Percentiles rank a stretch among this genome's conserved stretches.
phyloP scores from a whole-genome alignment of 2,113 vertebrate genomes.

The Aramus guarauna region DNA sequence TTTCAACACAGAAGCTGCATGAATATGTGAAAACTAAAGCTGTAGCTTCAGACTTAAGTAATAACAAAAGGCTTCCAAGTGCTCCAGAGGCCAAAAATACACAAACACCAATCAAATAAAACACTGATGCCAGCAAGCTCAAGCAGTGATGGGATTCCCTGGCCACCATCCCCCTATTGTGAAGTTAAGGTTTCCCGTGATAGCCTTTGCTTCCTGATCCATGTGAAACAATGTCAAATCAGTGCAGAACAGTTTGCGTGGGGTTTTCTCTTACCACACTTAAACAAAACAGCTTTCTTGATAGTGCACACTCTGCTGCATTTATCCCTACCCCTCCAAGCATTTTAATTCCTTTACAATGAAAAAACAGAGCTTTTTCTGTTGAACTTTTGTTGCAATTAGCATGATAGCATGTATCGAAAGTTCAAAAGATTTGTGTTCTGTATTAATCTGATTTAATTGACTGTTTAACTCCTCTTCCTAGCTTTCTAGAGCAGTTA shows the following conservation, averaged over 20 bases:
- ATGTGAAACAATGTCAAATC: neutral
- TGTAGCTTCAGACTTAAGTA: neutral
- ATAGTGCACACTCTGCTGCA: neutral
- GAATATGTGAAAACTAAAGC: neutral
- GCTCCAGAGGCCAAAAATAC: neutral
- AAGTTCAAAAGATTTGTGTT: neutral
- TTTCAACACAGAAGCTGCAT: neutral
- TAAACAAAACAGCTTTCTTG: neutral
- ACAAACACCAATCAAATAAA: neutral
- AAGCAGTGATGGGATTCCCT: neutral
- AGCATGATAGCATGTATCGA: neutral
- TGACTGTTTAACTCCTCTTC: neutral
- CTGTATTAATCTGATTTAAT: neutral
- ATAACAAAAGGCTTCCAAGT: neutral
- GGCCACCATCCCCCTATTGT: neutral
- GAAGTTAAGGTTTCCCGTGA: neutral
- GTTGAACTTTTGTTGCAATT: neutral
- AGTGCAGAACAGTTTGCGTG: neutral
- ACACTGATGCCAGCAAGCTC: neutral
- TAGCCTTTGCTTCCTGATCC: neutral
- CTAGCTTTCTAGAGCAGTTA: neutral
- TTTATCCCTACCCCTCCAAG: neutral
- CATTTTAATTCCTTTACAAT: neutral
- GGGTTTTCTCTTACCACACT: neutral
- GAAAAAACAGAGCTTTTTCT: neutral